Conservation (phyloP, 1,140 invertebrate genomes). For the Achatina immaculata region DNA sequence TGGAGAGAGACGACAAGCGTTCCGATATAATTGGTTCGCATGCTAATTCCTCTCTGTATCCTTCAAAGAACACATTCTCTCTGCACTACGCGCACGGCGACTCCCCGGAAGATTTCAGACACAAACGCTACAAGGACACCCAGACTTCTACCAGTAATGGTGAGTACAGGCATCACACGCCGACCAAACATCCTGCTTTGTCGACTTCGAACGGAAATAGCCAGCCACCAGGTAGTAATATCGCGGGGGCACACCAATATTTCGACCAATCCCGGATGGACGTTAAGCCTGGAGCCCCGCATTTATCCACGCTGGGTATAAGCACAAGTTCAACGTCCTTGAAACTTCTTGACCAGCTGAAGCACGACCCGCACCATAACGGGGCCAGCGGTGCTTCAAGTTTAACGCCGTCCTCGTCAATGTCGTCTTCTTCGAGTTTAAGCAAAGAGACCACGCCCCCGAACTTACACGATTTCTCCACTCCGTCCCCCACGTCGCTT, state of each 20-base stretch:
- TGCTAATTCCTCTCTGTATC: neutral
- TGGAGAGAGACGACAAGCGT: neutral
- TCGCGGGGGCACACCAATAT: neutral
- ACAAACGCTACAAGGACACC: neutral
- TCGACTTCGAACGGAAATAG: neutral
- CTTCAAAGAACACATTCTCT: neutral
- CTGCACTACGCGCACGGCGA: neutral
- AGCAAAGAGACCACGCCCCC: constrained; percentile 16
- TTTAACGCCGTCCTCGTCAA: constrained; percentile 24
- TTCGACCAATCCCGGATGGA: neutral
- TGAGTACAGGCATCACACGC: neutral
- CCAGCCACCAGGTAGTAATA: neutral
- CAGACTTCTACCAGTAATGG: neutral
- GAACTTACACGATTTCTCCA: neutral
- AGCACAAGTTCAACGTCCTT: neutral
- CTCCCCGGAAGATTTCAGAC: neutral
- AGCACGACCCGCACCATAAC: neutral
- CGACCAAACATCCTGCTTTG: neutral
- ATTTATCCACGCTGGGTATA: neutral
- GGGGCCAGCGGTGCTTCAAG: neutral
- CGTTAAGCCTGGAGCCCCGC: neutral
- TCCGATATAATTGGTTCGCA: neutral
- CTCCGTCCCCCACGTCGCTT: neutral
- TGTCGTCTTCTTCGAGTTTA: constrained; percentile 15
- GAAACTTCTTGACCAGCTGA: constrained; percentile 19